Conservation (phyloP, 1,140 invertebrate genomes). For the Lamellibrachia luymesi region DNA sequence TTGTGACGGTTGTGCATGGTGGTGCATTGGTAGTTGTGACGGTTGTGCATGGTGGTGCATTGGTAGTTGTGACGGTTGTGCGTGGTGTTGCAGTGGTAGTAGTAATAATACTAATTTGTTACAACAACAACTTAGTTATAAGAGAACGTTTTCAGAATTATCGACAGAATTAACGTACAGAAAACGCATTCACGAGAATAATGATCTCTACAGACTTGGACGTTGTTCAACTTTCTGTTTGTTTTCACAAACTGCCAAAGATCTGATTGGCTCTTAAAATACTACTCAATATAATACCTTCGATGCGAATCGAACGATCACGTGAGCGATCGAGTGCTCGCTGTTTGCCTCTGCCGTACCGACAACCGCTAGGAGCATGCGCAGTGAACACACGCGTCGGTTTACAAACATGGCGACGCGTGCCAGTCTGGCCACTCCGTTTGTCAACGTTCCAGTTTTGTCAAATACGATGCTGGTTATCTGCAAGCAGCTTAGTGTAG, state of each 20-base stretch:
- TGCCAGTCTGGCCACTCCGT: conserved; percentile 81
- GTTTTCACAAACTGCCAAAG: not conserved
- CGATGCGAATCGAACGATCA: conserved; percentile 88
- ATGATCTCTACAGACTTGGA: not conserved
- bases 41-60: too few relatives aligned
- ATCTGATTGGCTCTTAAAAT: not conserved
- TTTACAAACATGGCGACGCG: conserved; percentile 73
- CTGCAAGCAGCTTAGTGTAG: conserved; percentile 59
- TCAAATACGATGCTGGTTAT: conserved; percentile 95
- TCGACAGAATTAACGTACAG: too few relatives aligned
- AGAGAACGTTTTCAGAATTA: too few relatives aligned
- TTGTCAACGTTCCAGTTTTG: conserved; percentile 97
- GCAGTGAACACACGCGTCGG: conserved; percentile 66
- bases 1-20: too few relatives aligned
- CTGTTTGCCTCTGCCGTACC: conserved; percentile 90
- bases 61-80: too few relatives aligned
- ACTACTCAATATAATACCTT: conserved; percentile 55
- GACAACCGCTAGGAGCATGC: conserved; percentile 73
- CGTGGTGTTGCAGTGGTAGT: too few relatives aligned
- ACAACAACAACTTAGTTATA: too few relatives aligned
- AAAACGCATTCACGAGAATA: not conserved
- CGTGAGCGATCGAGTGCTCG: conserved; percentile 95
- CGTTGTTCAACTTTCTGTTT: not conserved
- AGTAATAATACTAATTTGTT: too few relatives aligned
- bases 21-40: too few relatives aligned